Evolutionary conservation across 2,888 invertebrate genomes (phyloP), one percentile per base, ranked within the genome.

Genomic region (Tetranychus piercei): DNA sequence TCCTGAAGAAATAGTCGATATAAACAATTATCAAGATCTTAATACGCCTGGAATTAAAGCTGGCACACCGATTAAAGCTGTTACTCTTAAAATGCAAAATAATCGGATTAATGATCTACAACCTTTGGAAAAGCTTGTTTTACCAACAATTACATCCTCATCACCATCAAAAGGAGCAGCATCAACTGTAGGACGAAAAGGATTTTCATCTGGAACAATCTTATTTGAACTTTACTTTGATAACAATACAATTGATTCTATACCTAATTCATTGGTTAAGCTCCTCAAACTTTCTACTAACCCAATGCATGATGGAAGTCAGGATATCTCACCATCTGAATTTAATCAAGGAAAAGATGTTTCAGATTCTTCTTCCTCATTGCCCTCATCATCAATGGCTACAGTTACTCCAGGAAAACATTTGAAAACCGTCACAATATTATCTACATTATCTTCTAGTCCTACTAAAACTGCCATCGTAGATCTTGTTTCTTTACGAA

Each of bases 201-300:
- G 55, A 55, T 55, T 55, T 15, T 15, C 55, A 9, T 15, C 55
- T 15, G 9, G 11, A 44, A 74, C 75, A 22, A 69, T 71, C 6
- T 74, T 73, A 34, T 44, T 76, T 34, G 76, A 76, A 34, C 20
- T 79, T 4, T 78, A 72, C 69, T 75, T 79, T 55, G 78, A 79
- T 72, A 65, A 76, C n/a, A 79, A 79, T 69, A 69, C 64, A 8
- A 77, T 79, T 66, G 64, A 45, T 45, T 44, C n/a, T 20, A 74
- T 75, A 15, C 34, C 73, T 15, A 23, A 20, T 69, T 69, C 69
- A 23, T 69, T 69, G 20, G 69, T 69, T 20, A 69, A 69, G 20
- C 20, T 69, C 5, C 34, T 69, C 11, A 69, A 69, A 23, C 11
- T 20, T n/a, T 11, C 22, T 23, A 23, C 15, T 22, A 20, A 20